Evolutionary conservation across 2,797 vertebrate genomes (phyloP), one percentile per base, ranked within the genome.

Genomic region (Urophycis tenuis): DNA sequence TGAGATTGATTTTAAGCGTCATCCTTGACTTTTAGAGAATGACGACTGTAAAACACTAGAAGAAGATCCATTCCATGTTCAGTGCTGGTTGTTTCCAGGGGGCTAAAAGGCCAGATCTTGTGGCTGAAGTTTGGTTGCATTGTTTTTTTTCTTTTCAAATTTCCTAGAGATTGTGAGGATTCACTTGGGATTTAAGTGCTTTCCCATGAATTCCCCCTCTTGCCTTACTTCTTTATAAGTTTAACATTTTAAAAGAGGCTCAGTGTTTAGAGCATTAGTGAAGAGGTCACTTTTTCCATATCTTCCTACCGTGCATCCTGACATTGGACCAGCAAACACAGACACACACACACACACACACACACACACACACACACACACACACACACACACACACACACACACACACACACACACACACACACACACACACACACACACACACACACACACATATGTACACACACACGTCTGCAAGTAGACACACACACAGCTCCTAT

Each of bases 151-250:
- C 29, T 33, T 25, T 71, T 70, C 67, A 70, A 70, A 70, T 70
- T 70, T 71, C 69, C 69, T 71, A 32, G 69, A 71, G 69, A 71
- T 71, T 71, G 12, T 33, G 32, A 15, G 69, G 69, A 71, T 71
- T 71, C 69, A 17, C 32, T 71, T 31, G 69, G 69, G 29, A 71
- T 71, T 71, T 31, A 4, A 31, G 69, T 32, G 30, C 69, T 71
- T 71, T 71, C 69, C 69, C 69, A 71, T 31, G 60, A 71, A 31
- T 33, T 71, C 17, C 31, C 32, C 30, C 14, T 71, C 14, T 19
- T 19, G 31, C 69, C 69, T 33, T 29, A 67, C 25, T 29, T 29
- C n/a, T 67, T n/a, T 67, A 67, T 67, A 67, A 3, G 60, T 29
- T 25, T 29, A 25, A 29, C 9, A 7, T 67, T 67, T 49, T n/a